Base-by-base conservation (phyloP, 2,113 vertebrate genomes). In the Pantherophis guttatus region DNA sequence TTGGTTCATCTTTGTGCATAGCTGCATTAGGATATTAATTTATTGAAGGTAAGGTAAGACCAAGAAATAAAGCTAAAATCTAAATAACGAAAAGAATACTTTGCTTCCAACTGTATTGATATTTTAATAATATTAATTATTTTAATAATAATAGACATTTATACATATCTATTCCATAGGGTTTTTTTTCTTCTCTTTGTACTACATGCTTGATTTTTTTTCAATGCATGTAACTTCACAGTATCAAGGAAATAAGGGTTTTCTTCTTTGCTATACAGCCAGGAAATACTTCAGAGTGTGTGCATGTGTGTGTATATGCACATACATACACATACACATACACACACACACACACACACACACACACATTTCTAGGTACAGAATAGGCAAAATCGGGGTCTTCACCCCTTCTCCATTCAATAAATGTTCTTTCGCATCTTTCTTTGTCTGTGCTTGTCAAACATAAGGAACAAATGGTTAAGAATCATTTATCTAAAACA, bases 21-120 rank as follows among this genome's bases (percentile, higher is more conserved):
- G 98, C 98, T 98, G 98, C 98, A 98, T 97, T 98, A 98, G 97
- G 98, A 97, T 98, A 98, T 98, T 98, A 98, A 98, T 98, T 98
- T 98, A 98, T 97, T 98, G 95, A 94, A 96, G 8, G 96, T 97
- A 97, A 98, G 96, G 96, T 98, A 98, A 97, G 98, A 96, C 97
- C 97, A 97, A 97, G 97, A 98, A 95, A 97, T 97, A 98, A 96
- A 97, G 97, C 97, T 98, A 98, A 98, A 97, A 98, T 98, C 98
- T 97, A 98, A 98, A 98, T 98, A 98, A 98, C 2, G 94, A 97
- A 98, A 98, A 98, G 97, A 98, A 98, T 97, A 97, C 96, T 98
- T 98, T 97, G 97, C 97, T 97, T 98, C 97, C 97, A 98, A 97
- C 97, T 97, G 96, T 97, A 97, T 98, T 96, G 94, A 96, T 95